Base-by-base conservation (phyloP, 2,113 vertebrate species). In the Pelecanoides urinatrix region DNA sequence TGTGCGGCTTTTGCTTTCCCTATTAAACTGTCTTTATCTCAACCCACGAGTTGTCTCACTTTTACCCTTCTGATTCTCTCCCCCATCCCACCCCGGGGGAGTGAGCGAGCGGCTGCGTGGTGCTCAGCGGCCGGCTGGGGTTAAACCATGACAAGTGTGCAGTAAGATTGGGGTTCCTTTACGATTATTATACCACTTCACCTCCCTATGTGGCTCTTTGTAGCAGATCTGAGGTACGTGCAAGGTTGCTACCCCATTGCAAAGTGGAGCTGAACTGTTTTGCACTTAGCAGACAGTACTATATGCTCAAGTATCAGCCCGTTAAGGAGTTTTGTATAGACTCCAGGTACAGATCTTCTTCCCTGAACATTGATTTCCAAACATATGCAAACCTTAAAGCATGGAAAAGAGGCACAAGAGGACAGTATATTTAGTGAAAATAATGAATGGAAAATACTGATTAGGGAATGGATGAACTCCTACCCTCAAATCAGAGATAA, bases 131-230 rank as follows among this genome's bases (percentile, higher is more conserved):
- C n/a, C n/a, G n/a, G n/a, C n/a, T n/a, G n/a, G n/a, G n/a, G n/a
- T n/a, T n/a, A n/a, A n/a, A n/a, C n/a, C n/a, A n/a, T n/a, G n/a
- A n/a, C n/a, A n/a, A n/a, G n/a, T n/a, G 1, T 65, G 58, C 8
- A 34, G 40, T 25, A 73, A 61, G 12, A 23, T 26, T 66, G 4
- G 27, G 19, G 9, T 29, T 84, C 21, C 22, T 76, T 91, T 90
- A 20, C 34, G 68, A 16, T 34, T 36, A 36, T 79, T 85, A 7
- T 10, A 49, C 27, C 29, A 53, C 61, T 63, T 78, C 20, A 47
- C 3, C 9, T 81, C 61, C 23, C 22, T 23, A 0, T 0, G 0
- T 42, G 32, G 21, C 6, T 71, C 7, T 81, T 62, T 81, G 29
- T 17, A 74, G 61, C 42, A 72, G 38, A 55, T 22, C 30, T 30